phyloP scores from a whole-genome alignment of 1,140 invertebrate species.

The Amyelois transitella region DNA sequence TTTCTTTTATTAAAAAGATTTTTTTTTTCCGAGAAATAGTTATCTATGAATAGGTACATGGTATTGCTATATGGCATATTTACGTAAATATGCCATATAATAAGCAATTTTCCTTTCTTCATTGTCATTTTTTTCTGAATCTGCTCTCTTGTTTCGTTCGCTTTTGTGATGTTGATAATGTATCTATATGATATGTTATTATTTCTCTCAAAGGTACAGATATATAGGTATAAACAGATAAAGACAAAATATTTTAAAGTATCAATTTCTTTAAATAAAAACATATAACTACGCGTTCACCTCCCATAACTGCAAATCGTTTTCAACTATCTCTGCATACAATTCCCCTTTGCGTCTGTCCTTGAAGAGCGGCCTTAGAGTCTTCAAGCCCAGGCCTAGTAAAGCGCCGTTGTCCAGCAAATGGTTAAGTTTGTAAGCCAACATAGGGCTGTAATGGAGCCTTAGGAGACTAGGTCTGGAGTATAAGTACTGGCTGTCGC shows the following conservation, averaged over 20 bases:
- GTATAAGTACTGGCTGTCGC: slow-evolving; percentile 85
- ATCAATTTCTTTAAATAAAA: not conserved
- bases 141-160: too few species aligned
- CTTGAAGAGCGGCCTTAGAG: slow-evolving; percentile 82
- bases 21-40: too few species aligned
- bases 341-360: slow-evolving; percentile 80
- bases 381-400: slow-evolving; percentile 83
- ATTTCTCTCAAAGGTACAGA: too few species aligned
- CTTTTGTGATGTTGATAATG: too few species aligned
- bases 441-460: slow-evolving; percentile 81
- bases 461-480: slow-evolving; percentile 85
- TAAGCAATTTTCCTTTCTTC: too few species aligned
- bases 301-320: slow-evolving; percentile 90
- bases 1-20: too few species aligned
- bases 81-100: too few species aligned
- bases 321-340: slow-evolving; percentile 89
- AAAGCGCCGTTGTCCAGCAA: slow-evolving; percentile 86
- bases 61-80: too few species aligned
- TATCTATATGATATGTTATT: too few species aligned
- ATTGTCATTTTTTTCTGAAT: too few species aligned
- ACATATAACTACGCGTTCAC: slow-evolving; percentile 85
- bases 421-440: slow-evolving; percentile 81
- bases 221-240: not conserved
- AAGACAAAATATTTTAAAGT: slow-evolving; percentile 1
- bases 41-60: too few species aligned